phyloP scores from a whole-genome alignment of 1,140 invertebrate species.

The Neodiprion fabricii region DNA sequence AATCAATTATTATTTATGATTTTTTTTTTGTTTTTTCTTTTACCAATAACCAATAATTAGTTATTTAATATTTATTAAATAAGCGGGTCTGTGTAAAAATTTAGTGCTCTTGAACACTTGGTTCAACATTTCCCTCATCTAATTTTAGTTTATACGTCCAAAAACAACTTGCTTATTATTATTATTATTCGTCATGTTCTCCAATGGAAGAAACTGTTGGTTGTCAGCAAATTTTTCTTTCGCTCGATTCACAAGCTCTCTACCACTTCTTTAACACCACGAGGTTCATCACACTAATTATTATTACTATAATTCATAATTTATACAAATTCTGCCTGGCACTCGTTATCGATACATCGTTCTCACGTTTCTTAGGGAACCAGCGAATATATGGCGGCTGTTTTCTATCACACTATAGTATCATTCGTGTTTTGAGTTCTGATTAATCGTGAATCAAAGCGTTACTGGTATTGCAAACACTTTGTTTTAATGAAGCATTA shows the following conservation, averaged over 20 bases:
- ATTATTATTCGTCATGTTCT: not conserved
- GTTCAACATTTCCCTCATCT: not conserved
- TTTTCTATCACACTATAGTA: not conserved
- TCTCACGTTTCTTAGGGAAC: not conserved
- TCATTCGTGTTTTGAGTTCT: not conserved
- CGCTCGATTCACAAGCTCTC: not conserved
- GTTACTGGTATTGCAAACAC: no score
- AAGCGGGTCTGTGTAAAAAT: slow-evolving; percentile 47
- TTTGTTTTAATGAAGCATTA: no score
- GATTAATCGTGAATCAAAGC: no score
- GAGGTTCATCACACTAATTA: not conserved
- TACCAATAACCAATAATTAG: slow-evolving; percentile 39
- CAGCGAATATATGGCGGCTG: not conserved
- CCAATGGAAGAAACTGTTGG: not conserved
- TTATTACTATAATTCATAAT: not conserved
- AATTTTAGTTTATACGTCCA: not conserved
- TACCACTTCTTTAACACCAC: not conserved
- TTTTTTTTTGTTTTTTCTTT: slow-evolving; percentile 14
- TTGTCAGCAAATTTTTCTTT: not conserved
- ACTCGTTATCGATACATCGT: not conserved
- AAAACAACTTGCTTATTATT: not conserved
- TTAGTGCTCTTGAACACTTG: slow-evolving; percentile 25
- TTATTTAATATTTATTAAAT: slow-evolving; percentile 41
- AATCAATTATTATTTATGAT: not conserved
- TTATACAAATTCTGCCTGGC: not conserved